These are phyloP conservation scores for Sebastes flavidus DNA, from an alignment of 2,797 vertebrate species.

Conservation along the genomic window DNA sequence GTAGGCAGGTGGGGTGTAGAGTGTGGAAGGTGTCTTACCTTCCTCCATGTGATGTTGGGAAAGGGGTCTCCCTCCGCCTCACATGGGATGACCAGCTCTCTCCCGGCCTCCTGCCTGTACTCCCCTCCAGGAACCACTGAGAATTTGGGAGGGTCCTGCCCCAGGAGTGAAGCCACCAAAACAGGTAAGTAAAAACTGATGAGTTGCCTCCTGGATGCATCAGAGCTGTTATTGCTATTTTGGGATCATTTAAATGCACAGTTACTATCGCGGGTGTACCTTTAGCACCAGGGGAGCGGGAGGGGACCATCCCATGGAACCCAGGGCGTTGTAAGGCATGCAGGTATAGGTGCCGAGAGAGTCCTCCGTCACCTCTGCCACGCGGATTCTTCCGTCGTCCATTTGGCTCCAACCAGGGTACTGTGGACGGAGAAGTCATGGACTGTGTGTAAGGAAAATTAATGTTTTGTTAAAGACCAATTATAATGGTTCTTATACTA, in stretches of 20 bases:
- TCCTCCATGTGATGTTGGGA: constrained; percentile 98
- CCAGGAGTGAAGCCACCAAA: constrained; percentile 2
- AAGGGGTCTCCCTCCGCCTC: constrained; percentile 98
- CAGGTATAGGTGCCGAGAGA: constrained; percentile 99
- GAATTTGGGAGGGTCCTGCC: constrained; percentile 97
- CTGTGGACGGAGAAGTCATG: constrained; percentile 71
- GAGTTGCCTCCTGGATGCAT: background rate
- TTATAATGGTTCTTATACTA: background rate
- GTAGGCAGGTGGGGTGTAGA: background rate
- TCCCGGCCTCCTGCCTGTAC: constrained; percentile 97
- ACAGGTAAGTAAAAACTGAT: background rate
- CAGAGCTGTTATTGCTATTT: background rate
- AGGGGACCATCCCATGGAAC: constrained; percentile 98
- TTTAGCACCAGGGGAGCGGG: constrained; percentile 98
- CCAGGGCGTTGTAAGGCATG: constrained; percentile 99
- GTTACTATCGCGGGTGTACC: constrained; percentile 72
- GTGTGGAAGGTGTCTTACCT: constrained; percentile 79
- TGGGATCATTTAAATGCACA: background rate
- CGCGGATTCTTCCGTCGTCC: constrained; percentile 96
- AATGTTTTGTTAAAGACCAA: background rate
- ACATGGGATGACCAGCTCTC: constrained; percentile 97
- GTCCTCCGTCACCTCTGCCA: constrained; percentile 98
- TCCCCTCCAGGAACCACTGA: constrained; percentile 99
- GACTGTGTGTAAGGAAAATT: background rate
- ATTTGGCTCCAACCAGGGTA: constrained; percentile 95